These are phyloP conservation scores for Diploscapter pachys DNA, from an alignment of 1,140 invertebrate genomes.

Conservation along the genomic window DNA sequence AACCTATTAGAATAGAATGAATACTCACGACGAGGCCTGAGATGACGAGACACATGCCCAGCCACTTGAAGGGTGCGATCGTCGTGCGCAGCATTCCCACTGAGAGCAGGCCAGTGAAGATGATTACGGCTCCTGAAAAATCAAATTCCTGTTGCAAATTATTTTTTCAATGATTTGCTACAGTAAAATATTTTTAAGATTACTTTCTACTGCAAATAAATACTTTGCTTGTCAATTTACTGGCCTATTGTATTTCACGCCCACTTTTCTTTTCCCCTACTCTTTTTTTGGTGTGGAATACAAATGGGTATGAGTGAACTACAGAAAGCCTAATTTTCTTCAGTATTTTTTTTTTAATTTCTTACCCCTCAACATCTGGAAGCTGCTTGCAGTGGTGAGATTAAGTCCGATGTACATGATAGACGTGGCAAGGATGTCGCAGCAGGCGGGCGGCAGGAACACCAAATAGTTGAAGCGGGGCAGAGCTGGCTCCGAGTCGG, in stretches of 20 bases:
- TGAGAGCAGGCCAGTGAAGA: constrained; percentile 86
- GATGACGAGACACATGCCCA: constrained; percentile 77
- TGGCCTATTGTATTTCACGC: too few relatives aligned
- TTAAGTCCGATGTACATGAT: constrained; percentile 80
- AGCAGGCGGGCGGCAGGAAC: constrained; percentile 68
- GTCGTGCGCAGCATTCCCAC: constrained; percentile 76
- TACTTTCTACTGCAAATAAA: too few relatives aligned
- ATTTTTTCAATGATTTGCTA: constrained; percentile 2
- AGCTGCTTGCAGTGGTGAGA: constrained; percentile 86
- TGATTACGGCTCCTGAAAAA: constrained; percentile 75
- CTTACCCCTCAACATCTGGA: constrained; percentile 88
- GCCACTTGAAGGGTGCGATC: constrained; percentile 71
- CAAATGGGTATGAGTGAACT: too few relatives aligned
- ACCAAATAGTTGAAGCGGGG: constrained; percentile 67
- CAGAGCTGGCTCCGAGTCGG: constrained; percentile 47
- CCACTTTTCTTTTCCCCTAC: too few relatives aligned
- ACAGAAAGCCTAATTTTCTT: too few relatives aligned
- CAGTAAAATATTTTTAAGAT: too few relatives aligned
- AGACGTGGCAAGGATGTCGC: constrained; percentile 54
- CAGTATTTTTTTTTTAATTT: neutral
- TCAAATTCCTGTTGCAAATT: neutral
- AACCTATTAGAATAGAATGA: too few relatives aligned
- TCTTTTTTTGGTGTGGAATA: too few relatives aligned
- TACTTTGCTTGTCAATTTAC: too few relatives aligned
- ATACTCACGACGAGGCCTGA: constrained; percentile 69